Evolutionary conservation across 2,888 invertebrate species (phyloP).

Genomic region (Hedya salicella): DNA sequence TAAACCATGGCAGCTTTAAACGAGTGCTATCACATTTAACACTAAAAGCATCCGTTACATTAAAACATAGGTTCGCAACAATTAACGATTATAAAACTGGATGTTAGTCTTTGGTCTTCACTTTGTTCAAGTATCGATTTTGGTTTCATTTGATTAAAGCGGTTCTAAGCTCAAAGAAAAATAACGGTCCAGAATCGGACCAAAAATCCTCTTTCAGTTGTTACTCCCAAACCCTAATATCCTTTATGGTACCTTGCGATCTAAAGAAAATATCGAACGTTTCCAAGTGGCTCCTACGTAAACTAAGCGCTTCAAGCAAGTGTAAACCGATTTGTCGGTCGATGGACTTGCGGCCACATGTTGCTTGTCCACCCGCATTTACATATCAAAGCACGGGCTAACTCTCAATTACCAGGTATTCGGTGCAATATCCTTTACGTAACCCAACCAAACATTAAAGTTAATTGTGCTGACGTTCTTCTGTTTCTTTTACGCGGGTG

Average conservation of each 20-base stretch:
- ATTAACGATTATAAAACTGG: too few relatives aligned
- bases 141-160: too few relatives aligned
- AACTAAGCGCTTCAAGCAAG: constrained; percentile 27
- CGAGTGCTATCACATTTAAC: too few relatives aligned
- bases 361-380: constrained; percentile 71
- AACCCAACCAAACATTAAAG: constrained; percentile 38
- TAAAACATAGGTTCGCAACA: too few relatives aligned
- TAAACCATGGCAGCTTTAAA: too few relatives aligned
- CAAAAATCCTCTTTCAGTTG: too few relatives aligned
- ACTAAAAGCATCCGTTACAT: too few relatives aligned
- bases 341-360: constrained; percentile 59
- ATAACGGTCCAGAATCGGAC: too few relatives aligned
- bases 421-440: constrained; percentile 37
- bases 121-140: too few relatives aligned
- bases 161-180: too few relatives aligned
- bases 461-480: constrained; percentile 31
- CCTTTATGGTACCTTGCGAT: not conserved
- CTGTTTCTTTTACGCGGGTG: constrained; percentile 22
- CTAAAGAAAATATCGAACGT: constrained; percentile 15
- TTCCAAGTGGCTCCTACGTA: not conserved
- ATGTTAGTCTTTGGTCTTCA: too few relatives aligned
- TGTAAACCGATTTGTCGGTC: constrained; percentile 41
- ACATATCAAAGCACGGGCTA: constrained; percentile 77
- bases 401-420: constrained; percentile 67
- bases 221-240: not conserved